Evolutionary conservation across 1,140 invertebrate species (phyloP).

Genomic region (Trichomalopsis sarcophagae): DNA sequence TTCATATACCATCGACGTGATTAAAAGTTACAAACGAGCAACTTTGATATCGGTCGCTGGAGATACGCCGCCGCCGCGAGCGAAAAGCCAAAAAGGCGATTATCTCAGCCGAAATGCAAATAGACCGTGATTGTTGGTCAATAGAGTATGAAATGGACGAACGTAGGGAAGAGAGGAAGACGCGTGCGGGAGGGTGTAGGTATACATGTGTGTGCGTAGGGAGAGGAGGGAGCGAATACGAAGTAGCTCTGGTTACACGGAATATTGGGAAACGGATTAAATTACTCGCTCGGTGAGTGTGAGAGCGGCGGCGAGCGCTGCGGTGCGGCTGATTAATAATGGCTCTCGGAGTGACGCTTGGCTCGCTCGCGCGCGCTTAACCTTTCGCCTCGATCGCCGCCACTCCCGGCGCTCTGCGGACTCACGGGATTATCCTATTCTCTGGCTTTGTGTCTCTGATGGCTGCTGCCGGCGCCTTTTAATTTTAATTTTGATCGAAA

Average conservation of each 20-base stretch:
- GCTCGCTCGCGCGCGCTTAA: slow-evolving; percentile 5
- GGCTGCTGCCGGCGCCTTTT: slow-evolving; percentile 4
- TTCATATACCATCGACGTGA: background rate
- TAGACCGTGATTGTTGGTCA: slow-evolving; percentile 43
- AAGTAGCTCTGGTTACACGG: slow-evolving; percentile 42
- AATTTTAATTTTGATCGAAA: slow-evolving; percentile 41
- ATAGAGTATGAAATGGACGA: slow-evolving; percentile 30
- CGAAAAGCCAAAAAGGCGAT: background rate
- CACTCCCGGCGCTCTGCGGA: background rate
- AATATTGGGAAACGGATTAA: slow-evolving; percentile 50
- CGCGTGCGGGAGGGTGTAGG: background rate
- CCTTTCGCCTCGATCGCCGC: slow-evolving; percentile 9
- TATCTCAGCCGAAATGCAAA: slow-evolving; percentile 18
- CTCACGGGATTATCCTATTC: slow-evolving; percentile 26
- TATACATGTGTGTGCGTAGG: background rate
- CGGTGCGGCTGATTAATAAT: slow-evolving; percentile 40
- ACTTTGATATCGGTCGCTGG: too few relatives aligned
- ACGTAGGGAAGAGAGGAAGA: background rate
- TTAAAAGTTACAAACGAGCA: background rate
- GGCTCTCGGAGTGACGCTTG: background rate
- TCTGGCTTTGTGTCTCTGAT: background rate
- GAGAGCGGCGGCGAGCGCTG: slow-evolving; percentile 18
- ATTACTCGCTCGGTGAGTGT: slow-evolving; percentile 33
- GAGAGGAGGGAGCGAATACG: slow-evolving; percentile 20
- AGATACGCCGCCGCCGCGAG: too few relatives aligned